Evolutionary conservation across 2,888 invertebrate species (phyloP).

Genomic region (Brachylomia viminalis): DNA sequence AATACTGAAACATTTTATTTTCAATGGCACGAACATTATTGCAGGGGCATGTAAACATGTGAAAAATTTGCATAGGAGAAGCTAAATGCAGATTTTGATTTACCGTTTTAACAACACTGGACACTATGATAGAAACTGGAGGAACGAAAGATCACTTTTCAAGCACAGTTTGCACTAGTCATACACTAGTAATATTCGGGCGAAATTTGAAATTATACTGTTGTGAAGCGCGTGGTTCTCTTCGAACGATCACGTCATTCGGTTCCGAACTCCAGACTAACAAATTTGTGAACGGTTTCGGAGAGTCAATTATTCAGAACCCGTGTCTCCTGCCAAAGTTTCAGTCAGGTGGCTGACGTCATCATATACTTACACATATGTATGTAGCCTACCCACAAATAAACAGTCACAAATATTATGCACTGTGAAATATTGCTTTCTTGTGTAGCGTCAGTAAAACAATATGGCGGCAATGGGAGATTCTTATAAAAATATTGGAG

Average conservation of each 20-base stretch:
- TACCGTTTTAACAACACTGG: conserved; percentile 50
- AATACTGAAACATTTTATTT: conserved; percentile 62
- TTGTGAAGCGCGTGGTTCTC: conserved; percentile 64
- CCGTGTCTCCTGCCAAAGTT: conserved; percentile 89
- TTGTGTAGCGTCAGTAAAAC: conserved; percentile 74
- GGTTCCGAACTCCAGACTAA: conserved; percentile 87
- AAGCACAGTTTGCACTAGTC: conserved; percentile 60
- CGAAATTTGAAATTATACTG: conserved; percentile 67
- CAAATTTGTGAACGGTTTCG: conserved; percentile 84
- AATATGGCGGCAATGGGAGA: conserved; percentile 20
- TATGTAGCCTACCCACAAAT: conserved; percentile 79
- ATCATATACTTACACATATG: conserved; percentile 77
- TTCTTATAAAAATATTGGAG: conserved; percentile 6
- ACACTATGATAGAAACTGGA: conserved; percentile 28
- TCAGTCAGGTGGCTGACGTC: conserved; percentile 88
- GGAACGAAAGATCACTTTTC: conserved; percentile 49
- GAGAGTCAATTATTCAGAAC: conserved; percentile 87
- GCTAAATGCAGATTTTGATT: conserved; percentile 30
- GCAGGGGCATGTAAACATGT: conserved; percentile 64
- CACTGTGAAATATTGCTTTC: conserved; percentile 81
- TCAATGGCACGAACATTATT: conserved; percentile 60
- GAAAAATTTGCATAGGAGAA: conserved; percentile 25
- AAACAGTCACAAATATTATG: conserved; percentile 80
- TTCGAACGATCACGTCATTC: conserved; percentile 77
- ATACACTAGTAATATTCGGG: conserved; percentile 66